phyloP scores from a whole-genome alignment of 1,140 invertebrate species.

The Heliconius nattereri region DNA sequence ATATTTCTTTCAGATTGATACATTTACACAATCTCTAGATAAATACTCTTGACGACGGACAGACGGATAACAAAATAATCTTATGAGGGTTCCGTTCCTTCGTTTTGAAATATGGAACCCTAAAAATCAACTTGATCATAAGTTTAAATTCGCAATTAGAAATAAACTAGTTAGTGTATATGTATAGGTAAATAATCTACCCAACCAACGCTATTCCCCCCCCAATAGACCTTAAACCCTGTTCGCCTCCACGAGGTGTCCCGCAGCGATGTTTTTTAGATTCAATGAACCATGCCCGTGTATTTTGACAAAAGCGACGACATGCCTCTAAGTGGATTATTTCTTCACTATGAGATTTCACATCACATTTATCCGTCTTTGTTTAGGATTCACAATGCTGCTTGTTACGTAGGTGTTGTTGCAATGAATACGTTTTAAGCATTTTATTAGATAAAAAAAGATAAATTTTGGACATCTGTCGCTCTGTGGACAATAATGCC shows the following conservation, averaged over 20 bases:
- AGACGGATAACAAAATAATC: no score
- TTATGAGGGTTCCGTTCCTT: no score
- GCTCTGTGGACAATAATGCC: constrained; percentile 52
- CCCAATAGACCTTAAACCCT: constrained; percentile 36
- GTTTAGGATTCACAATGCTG: constrained; percentile 65
- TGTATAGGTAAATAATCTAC: neutral
- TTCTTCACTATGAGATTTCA: constrained; percentile 67
- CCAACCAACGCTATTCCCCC: neutral
- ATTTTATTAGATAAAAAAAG: constrained; percentile 65
- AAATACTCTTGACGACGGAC: no score
- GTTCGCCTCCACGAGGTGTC: constrained; percentile 65
- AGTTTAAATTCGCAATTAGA: no score
- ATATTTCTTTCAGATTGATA: no score
- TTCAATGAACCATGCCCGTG: constrained; percentile 66
- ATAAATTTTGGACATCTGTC: constrained; percentile 68
- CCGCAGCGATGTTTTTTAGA: constrained; percentile 73
- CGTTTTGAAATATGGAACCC: no score
- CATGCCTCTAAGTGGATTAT: constrained; percentile 80
- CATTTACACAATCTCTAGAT: no score
- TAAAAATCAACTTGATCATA: no score
- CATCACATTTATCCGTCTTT: constrained; percentile 73
- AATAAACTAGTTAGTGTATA: neutral
- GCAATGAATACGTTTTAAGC: constrained; percentile 64
- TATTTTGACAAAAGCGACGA: constrained; percentile 74
- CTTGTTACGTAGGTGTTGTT: constrained; percentile 78